A percentile compares a stretch with the other conserved stretches of the same genome.
These are phyloP conservation scores for Penaeus chinensis DNA, from an alignment of 1,140 invertebrate species.

Conservation along the genomic window DNA sequence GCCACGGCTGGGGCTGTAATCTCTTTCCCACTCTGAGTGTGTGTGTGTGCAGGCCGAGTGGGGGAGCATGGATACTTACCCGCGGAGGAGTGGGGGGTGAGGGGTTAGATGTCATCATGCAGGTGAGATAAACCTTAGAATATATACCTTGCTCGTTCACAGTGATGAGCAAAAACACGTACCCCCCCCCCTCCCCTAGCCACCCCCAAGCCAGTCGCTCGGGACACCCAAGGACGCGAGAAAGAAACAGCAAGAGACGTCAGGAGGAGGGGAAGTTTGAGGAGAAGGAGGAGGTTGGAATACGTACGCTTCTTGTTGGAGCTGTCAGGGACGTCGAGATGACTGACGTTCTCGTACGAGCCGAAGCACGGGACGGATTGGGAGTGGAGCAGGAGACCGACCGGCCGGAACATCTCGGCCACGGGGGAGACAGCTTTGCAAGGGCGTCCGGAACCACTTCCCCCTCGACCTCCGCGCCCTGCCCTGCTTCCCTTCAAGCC, in stretches of 20 bases:
- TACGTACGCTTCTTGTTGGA: conserved; percentile 56
- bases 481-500: neutral
- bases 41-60: too few relatives aligned
- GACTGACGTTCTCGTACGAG: conserved; percentile 68
- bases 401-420: conserved; percentile 62
- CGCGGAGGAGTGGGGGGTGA: too few relatives aligned
- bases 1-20: too few relatives aligned
- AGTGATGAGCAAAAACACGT: too few relatives aligned
- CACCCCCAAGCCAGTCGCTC: too few relatives aligned
- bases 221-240: neutral
- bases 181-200: too few relatives aligned
- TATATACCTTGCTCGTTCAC: too few relatives aligned
- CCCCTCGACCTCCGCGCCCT: conserved; percentile 27
- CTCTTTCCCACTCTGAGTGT: too few relatives aligned
- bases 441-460: conserved; percentile 29
- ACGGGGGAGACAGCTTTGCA: conserved; percentile 54
- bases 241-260: neutral
- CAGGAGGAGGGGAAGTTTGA: neutral
- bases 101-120: too few relatives aligned
- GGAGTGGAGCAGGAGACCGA: conserved; percentile 56
- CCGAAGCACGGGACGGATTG: conserved; percentile 65
- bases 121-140: too few relatives aligned
- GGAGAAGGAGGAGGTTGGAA: neutral
- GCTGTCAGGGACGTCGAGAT: conserved; percentile 67
- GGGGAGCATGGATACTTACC: too few relatives aligned